Evolutionary conservation across 2,113 vertebrate species (phyloP), one percentile per base, ranked within the genome.

Genomic region (Coryphaenoides rupestris): DNA sequence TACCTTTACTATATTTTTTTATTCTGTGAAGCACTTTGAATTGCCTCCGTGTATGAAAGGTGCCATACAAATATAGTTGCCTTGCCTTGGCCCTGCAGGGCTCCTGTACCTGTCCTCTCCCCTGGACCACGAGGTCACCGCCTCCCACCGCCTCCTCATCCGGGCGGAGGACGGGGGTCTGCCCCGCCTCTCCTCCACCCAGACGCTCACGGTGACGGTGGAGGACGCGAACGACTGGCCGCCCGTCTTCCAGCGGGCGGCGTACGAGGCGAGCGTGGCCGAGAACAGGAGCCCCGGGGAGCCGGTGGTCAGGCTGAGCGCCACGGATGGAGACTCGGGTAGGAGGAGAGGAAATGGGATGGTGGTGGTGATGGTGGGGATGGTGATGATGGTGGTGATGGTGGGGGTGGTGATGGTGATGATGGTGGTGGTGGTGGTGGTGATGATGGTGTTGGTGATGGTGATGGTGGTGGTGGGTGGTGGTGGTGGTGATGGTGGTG

Each of bases 321-420:
- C 94, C 65, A 52, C 74, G 14, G 95, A 97, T 67, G 47, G 61
- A 68, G 96, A 98, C 79, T 91, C 93, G 88, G 95, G 96, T 98
- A 50, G n/a, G 89, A 82, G 19, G 15, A n/a, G 14, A 5, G 24
- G 15, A 17, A 23, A 21, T 15, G 4, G 55, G 13, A 5, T 40
- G 19, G 13, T 0, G 24, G 19, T 2, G 89, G 81, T 19, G 17
- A n/a, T 21, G 5, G 24, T 15, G 16, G 21, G 21, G 2, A 4
- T 21, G 13, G 2, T 60, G 19, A 23, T 3, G 24, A 21, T 5
- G 28, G 10, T 33, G 28, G 10, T 33, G 28, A 2, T 33, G 28
- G 10, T 33, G 28, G 10, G 5, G 5, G 10, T 33, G 28, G 10
- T 33, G 5, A 9, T 6, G 28, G 3, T 6, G 28, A 33, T 33